Evolutionary conservation across 1,140 invertebrate genomes (phyloP).

Genomic region (Scylla paramamosain): DNA sequence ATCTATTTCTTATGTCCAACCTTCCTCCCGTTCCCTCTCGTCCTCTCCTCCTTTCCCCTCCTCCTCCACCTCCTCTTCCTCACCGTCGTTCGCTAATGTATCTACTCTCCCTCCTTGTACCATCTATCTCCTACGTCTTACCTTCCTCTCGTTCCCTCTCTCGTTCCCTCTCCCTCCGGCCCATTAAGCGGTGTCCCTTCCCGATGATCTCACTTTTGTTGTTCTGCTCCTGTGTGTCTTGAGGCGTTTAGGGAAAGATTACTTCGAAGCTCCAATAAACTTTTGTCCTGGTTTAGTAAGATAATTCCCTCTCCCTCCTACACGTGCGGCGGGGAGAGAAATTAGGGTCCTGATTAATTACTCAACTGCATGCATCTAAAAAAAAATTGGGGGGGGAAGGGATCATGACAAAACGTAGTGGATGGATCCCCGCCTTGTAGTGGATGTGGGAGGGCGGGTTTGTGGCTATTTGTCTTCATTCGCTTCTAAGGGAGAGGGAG

Average conservation of each 20-base stretch:
- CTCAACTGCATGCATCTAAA: not conserved
- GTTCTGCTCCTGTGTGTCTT: not conserved
- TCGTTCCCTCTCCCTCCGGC: not conserved
- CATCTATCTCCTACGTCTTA: not conserved
- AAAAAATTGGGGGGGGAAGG: not conserved
- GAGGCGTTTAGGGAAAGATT: not conserved
- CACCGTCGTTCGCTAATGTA: not conserved
- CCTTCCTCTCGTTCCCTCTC: not conserved
- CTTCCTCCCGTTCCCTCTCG: no score
- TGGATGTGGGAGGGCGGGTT: no score
- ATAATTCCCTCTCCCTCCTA: not conserved
- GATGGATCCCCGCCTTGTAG: no score
- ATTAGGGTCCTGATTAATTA: not conserved
- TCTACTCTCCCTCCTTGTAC: not conserved
- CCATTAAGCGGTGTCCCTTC: not conserved
- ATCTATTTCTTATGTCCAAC: not conserved
- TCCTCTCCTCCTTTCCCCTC: not conserved
- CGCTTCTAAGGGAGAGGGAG: no score
- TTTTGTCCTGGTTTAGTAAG: not conserved
- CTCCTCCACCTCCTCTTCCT: not conserved
- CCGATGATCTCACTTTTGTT: slow-evolving; percentile 7
- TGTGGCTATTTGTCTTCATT: no score
- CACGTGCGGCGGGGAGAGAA: not conserved
- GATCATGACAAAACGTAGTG: no score
- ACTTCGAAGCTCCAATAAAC: not conserved